Percentiles rank a stretch among this genome's conserved stretches.
Conservation (phyloP, 2,113 vertebrate genomes). For the Pangasianodon hypophthalmus region DNA sequence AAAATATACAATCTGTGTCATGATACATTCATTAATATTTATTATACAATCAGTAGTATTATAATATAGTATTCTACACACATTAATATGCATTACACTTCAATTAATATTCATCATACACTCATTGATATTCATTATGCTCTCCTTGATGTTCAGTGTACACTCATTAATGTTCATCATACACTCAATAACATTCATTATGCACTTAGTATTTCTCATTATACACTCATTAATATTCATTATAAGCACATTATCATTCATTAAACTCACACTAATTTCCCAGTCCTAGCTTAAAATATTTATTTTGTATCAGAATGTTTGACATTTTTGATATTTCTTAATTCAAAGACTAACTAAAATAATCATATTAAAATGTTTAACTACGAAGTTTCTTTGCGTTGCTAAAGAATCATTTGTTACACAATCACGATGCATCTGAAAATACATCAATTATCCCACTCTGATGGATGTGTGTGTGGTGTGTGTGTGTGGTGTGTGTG, state of each 20-base stretch:
- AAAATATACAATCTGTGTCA: no score
- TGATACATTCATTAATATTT: background rate
- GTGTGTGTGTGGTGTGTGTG: conserved; percentile 1
- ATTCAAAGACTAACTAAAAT: background rate
- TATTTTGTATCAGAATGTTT: background rate
- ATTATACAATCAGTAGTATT: background rate
- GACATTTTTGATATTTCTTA: background rate
- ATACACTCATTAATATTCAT: background rate
- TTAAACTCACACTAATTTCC: background rate
- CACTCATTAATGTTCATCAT: background rate
- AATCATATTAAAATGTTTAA: background rate
- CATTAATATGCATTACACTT: background rate
- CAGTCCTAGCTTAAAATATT: background rate
- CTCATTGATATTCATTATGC: background rate
- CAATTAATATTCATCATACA: background rate
- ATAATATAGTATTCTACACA: background rate
- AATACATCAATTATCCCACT: background rate
- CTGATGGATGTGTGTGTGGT: conserved; percentile 5
- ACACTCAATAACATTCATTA: background rate
- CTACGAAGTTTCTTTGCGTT: background rate
- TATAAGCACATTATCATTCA: background rate
- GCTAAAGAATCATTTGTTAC: background rate
- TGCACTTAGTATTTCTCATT: background rate
- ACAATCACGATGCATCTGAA: background rate
- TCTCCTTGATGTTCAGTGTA: background rate